phyloP scores from a whole-genome alignment of 2,797 vertebrate genomes.

The Pelobates cultripes region DNA sequence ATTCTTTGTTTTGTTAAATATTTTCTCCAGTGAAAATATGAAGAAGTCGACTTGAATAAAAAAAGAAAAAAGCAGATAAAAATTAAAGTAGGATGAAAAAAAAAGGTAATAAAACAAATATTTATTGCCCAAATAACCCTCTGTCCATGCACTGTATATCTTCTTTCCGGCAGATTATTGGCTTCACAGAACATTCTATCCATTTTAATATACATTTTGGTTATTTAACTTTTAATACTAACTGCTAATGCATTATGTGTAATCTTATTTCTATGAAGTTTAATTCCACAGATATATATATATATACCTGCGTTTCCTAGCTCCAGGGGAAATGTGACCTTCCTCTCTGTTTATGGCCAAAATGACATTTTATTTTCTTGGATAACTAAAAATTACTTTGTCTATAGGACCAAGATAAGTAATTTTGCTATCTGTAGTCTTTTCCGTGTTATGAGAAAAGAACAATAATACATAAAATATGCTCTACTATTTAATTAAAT shows the following conservation, averaged over 20 bases:
- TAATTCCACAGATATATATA: constrained; percentile 36
- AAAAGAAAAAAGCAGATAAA: constrained; percentile 7
- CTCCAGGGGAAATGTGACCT: constrained; percentile 11
- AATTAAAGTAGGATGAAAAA: not conserved
- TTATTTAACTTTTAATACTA: constrained; percentile 27
- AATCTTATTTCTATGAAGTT: constrained; percentile 30
- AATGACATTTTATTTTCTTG: constrained; percentile 49
- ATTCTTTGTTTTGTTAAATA: too few relatives aligned
- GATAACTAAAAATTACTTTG: constrained; percentile 62
- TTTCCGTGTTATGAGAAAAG: not conserved
- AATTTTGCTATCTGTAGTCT: not conserved
- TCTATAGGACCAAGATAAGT: not conserved
- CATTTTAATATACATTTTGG: not conserved
- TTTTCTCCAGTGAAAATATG: not conserved
- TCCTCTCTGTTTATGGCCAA: constrained; percentile 17
- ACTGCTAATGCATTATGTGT: not conserved
- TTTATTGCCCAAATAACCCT: constrained; percentile 12
- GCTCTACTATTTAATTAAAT: not conserved
- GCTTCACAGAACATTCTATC: not conserved
- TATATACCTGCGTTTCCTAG: not conserved
- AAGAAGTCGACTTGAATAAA: not conserved
- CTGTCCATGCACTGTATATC: not conserved
- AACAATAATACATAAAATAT: not conserved
- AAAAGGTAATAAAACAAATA: not conserved
- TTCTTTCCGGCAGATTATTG: not conserved